Evolutionary conservation across 2,113 vertebrate species (phyloP), one percentile per base, ranked within the genome.

Genomic region (Gnathonemus longibarbis): DNA sequence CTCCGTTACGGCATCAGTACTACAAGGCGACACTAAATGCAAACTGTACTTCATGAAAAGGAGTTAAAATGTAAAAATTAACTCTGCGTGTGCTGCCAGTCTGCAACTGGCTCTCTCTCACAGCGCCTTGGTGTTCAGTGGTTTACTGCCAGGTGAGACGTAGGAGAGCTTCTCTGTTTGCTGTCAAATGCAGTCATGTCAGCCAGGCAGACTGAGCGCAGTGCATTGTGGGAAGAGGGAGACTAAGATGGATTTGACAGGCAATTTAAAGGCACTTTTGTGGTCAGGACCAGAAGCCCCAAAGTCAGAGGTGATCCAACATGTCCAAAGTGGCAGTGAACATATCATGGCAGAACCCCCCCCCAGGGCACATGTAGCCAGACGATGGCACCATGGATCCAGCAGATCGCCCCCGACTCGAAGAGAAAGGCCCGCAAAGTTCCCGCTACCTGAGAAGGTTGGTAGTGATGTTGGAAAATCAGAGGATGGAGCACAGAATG

Each of bases 401-500:
- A 19, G 48, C 9, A 27, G 3, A n/a, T 17, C 2, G 53, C 2
- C 56, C 56, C 17, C 39, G n/a, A 19, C 10, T 46, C 4, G 8
- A 3, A 45, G 15, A 62, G 49, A 66, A 62, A 9, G 35, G 17
- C 42, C 56, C 31, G 24, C 10, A 24, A 31, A 2, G 24, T 48
- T 56, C 35, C 3, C 31, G 24, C 46, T 42, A 88, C n/a, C 31
- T 80, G 24, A 52, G 45, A 70, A 77, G 2, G 13, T 15, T 19
- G 46, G 77, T 13, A 21, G 8, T 31, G n/a, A 46, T 39, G 50
- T 0, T 24, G 39, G 7, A 42, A 53, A 31, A 91, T 97, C 95
- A 98, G 45, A 98, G 94, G 88, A 98, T 95, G 56, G 95, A 95
- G 93, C 97, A 98, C 93, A 97, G 97, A 94, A 97, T 95, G 92